These are phyloP conservation scores for Chamaea fasciata DNA, from an alignment of 2,113 vertebrate genomes.

Conservation along the genomic window DNA sequence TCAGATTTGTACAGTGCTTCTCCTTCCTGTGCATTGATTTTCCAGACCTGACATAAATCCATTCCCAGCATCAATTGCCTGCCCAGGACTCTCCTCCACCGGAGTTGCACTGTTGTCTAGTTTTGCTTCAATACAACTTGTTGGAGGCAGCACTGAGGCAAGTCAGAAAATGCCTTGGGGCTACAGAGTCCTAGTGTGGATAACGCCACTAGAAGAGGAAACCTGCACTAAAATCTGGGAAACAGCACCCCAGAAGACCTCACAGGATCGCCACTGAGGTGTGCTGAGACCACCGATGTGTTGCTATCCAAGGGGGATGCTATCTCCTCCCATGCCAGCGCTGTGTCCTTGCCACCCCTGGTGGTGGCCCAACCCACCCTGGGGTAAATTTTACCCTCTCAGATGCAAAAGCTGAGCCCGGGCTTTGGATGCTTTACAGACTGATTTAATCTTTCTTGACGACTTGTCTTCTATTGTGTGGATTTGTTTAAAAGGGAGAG, in stretches of 20 bases:
- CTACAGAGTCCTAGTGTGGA: neutral
- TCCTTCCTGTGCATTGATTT: neutral
- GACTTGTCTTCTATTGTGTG: neutral
- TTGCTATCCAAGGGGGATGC: neutral
- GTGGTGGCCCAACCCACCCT: neutral
- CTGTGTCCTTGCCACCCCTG: neutral
- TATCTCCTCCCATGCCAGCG: neutral
- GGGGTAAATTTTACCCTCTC: neutral
- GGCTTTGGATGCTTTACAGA: neutral
- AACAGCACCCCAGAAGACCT: neutral
- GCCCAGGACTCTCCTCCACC: neutral
- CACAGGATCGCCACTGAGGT: neutral
- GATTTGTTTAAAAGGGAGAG: neutral
- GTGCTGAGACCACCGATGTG: neutral
- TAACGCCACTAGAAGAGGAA: neutral
- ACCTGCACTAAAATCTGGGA: neutral
- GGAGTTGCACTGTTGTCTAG: neutral
- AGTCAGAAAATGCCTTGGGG: neutral
- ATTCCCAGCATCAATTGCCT: neutral
- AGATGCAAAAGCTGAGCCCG: neutral
- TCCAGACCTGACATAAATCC: neutral
- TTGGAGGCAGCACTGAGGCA: neutral
- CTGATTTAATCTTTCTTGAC: constrained; percentile 17
- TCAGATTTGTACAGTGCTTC: neutral
- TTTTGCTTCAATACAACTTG: neutral